A percentile compares a stretch with the other conserved stretches of the same genome.
Conservation (phyloP, 2,113 vertebrate genomes). For the Entomyzon cyanotis region DNA sequence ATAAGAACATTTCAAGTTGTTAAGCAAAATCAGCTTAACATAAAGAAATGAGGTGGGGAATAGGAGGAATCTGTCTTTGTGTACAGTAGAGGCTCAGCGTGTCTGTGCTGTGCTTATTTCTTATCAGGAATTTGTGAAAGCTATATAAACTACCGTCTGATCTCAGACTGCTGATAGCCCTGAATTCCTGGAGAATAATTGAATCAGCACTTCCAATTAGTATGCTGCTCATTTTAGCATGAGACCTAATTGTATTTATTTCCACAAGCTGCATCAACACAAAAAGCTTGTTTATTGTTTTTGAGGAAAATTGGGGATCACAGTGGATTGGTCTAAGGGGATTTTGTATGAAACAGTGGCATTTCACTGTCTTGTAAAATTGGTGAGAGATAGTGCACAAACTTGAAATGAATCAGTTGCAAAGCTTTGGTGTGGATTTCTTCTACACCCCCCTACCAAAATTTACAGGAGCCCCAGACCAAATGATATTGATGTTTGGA, state of each 20-base stretch:
- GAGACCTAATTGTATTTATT: conserved; percentile 38
- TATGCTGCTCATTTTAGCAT: conserved; percentile 25
- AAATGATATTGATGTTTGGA: not conserved
- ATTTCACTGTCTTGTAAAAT: not conserved
- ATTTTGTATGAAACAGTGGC: not conserved
- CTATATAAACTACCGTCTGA: not conserved
- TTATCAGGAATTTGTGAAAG: not conserved
- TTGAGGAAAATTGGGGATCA: not conserved
- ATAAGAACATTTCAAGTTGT: not conserved
- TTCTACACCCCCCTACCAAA: accelerated
- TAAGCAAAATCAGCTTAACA: not conserved
- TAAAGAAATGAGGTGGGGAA: not conserved
- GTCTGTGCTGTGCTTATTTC: not conserved
- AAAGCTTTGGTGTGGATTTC: not conserved
- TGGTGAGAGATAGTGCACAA: not conserved
- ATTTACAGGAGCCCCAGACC: not conserved
- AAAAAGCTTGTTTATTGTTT: conserved; percentile 8
- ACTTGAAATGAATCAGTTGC: not conserved
- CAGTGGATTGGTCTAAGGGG: not conserved
- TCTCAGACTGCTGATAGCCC: conserved; percentile 7
- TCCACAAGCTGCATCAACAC: not conserved
- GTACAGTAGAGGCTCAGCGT: not conserved
- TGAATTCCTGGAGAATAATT: conserved; percentile 22
- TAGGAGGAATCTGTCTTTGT: not conserved
- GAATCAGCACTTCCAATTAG: conserved; percentile 20